Base-by-base conservation (phyloP, 2,797 vertebrate genomes). In the Anas flavirostris region DNA sequence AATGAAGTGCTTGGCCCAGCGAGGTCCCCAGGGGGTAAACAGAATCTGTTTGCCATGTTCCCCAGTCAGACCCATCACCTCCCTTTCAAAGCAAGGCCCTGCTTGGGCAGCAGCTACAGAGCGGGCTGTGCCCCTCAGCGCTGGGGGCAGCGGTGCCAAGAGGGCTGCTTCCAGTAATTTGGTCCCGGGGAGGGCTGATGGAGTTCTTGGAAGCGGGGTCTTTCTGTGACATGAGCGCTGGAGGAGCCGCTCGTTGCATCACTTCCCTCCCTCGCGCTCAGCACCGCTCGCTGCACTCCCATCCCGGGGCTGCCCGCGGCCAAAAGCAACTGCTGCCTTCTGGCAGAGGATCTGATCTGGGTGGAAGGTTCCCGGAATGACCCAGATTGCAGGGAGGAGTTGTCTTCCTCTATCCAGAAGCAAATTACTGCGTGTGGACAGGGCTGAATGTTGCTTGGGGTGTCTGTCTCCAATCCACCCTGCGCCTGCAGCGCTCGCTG, bases 151-250 rank as follows among this genome's bases (percentile, higher is more conserved):
- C 16, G 0, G 5, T 12, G 48, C 84, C 63, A n/a, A 26, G 50
- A 82, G 46, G 53, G 35, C 58, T 4, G 4, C 1, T 82, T 76
- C 86, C 60, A 23, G 35, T 56, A 58, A 12, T 4, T 6, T 18
- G 11, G 5, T 59, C 44, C 62, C 9, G 2, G 44, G 66, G 39
- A 43, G 39, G 16, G 31, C 56, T 19, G 53, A 2, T 16, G 62
- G 19, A 7, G 22, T 60, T 52, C 73, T 68, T 53, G 95, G 79
- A 82, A 70, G 62, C 0, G 0, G 43, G 13, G 3, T 46, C 56
- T 33, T 17, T 14, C 39, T 2, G 0, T 14, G 50, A 18, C 16
- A 5, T 1, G n/a, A 63, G 52, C 4, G 0, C 63, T 43, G 64
- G 69, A 59, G 19, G 55, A 14, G 26, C 48, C 9, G 16, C 2